A percentile compares a stretch with the other conserved stretches of the same genome.
Evolutionary conservation across 2,888 invertebrate species (phyloP).

Genomic region (Craniophora ligustri): DNA sequence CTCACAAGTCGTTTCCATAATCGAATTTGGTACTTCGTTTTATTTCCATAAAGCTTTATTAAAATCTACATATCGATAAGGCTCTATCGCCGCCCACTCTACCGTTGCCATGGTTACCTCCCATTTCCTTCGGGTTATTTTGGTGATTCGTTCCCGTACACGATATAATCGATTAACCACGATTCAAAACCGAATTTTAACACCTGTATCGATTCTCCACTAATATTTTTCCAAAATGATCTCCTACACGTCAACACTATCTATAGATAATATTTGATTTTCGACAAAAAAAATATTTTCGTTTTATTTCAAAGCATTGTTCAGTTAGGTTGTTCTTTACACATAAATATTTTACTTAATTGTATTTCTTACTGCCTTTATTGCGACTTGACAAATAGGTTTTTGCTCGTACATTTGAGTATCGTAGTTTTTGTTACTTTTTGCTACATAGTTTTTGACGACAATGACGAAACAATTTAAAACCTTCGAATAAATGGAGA

Average conservation of each 20-base stretch:
- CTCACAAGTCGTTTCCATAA: slow-evolving; percentile 37
- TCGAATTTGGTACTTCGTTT: slow-evolving; percentile 32
- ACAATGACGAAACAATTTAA: slow-evolving; percentile 47
- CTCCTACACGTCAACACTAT: slow-evolving; percentile 23
- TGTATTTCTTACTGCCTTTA: slow-evolving; percentile 46
- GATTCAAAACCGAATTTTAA: slow-evolving; percentile 63
- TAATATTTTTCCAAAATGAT: slow-evolving; percentile 42
- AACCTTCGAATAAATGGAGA: slow-evolving; percentile 42
- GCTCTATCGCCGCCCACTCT: slow-evolving; percentile 43
- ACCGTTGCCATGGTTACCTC: slow-evolving; percentile 58
- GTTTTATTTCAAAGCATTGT: slow-evolving; percentile 30
- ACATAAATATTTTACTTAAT: slow-evolving; percentile 46
- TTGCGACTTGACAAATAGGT: slow-evolving; percentile 54
- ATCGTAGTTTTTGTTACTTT: slow-evolving; percentile 62
- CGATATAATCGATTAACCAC: slow-evolving; percentile 72
- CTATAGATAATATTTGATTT: slow-evolving; percentile 9
- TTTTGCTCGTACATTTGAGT: slow-evolving; percentile 58
- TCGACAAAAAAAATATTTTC: slow-evolving; percentile 29
- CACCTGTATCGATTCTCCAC: slow-evolving; percentile 50
- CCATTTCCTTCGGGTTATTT: slow-evolving; percentile 61
- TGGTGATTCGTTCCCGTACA: slow-evolving; percentile 66
- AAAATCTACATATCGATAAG: slow-evolving; percentile 46
- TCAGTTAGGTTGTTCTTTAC: slow-evolving; percentile 33
- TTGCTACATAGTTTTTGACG: slow-evolving; percentile 44
- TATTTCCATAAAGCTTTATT: slow-evolving; percentile 38